Conservation (phyloP, 1,140 invertebrate genomes). For the Drosophila nikananu region DNA sequence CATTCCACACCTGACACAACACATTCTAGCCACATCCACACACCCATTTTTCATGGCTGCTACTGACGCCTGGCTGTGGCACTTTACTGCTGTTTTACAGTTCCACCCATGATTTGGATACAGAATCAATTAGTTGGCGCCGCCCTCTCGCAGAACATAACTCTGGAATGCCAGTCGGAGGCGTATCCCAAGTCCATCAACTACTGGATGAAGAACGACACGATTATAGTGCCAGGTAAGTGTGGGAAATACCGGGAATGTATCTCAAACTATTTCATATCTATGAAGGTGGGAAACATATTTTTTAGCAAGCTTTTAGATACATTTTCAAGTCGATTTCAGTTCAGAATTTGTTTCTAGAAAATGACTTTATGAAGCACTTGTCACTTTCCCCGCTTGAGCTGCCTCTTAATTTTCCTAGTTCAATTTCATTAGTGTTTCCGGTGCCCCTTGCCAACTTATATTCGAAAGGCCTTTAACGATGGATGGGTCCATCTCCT, state of each 20-base stretch:
- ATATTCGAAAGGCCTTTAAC: slow-evolving; percentile 46
- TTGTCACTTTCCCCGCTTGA: background rate
- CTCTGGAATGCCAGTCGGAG: slow-evolving; percentile 93
- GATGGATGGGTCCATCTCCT: slow-evolving; percentile 31
- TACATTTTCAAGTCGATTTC: background rate
- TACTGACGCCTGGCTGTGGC: slow-evolving; percentile 7
- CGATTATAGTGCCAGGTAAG: slow-evolving; percentile 93
- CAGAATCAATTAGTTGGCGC: slow-evolving; percentile 93
- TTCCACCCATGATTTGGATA: slow-evolving; percentile 94
- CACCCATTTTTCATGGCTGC: background rate
- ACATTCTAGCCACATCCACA: slow-evolving; percentile 39
- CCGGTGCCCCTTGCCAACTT: slow-evolving; percentile 23
- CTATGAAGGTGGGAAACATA: background rate
- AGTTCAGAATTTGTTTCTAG: background rate
- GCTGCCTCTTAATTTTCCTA: slow-evolving; percentile 1
- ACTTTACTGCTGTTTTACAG: slow-evolving; percentile 85
- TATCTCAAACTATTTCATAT: background rate
- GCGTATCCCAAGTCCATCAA: slow-evolving; percentile 95
- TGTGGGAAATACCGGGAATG: slow-evolving; percentile 25
- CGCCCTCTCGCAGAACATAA: slow-evolving; percentile 89
- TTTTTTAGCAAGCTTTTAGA: background rate
- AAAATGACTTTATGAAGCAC: background rate
- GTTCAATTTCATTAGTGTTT: slow-evolving; percentile 22
- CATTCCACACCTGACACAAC: slow-evolving; percentile 58
- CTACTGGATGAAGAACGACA: slow-evolving; percentile 93